Evolutionary conservation across 2,797 vertebrate genomes (phyloP).

Genomic region (Champsocephalus gunnari): DNA sequence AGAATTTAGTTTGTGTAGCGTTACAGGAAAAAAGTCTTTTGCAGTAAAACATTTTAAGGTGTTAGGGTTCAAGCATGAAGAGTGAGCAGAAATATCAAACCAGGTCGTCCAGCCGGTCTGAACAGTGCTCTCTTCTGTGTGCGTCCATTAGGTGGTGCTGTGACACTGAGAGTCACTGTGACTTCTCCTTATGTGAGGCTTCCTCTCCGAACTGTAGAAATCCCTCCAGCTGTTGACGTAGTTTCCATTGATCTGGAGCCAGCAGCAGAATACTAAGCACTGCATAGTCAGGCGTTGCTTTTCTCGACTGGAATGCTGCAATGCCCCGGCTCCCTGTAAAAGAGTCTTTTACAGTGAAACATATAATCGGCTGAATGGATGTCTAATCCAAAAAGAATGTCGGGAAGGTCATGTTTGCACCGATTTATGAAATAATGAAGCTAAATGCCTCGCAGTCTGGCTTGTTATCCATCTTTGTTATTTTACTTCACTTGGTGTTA

Average conservation of each 20-base stretch:
- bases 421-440: slow-evolving; percentile 3
- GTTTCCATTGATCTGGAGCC: slow-evolving; percentile 68
- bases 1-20: neutral
- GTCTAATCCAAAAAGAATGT: slow-evolving; percentile 36
- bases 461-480: slow-evolving; percentile 19
- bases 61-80: neutral
- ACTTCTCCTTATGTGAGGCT: slow-evolving; percentile 35
- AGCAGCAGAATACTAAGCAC: slow-evolving; percentile 73
- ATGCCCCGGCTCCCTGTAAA: slow-evolving; percentile 12
- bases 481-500: neutral
- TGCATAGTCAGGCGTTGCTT: slow-evolving; percentile 35
- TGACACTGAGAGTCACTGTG: slow-evolving; percentile 44
- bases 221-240: slow-evolving; percentile 75
- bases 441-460: neutral
- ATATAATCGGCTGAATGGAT: slow-evolving; percentile 4
- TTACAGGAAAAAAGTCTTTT: neutral
- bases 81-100: neutral
- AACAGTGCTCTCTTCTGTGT: slow-evolving; percentile 28
- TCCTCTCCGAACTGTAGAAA: slow-evolving; percentile 67
- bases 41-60: neutral
- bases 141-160: slow-evolving; percentile 78
- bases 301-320: slow-evolving; percentile 45
- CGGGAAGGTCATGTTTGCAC: slow-evolving; percentile 34
- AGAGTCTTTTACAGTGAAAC: neutral
- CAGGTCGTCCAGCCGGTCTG: neutral